Percentiles rank a stretch among this genome's conserved stretches.
These are phyloP conservation scores for Drosophila pectinifera DNA, from an alignment of 1,140 invertebrate genomes.

Conservation along the genomic window DNA sequence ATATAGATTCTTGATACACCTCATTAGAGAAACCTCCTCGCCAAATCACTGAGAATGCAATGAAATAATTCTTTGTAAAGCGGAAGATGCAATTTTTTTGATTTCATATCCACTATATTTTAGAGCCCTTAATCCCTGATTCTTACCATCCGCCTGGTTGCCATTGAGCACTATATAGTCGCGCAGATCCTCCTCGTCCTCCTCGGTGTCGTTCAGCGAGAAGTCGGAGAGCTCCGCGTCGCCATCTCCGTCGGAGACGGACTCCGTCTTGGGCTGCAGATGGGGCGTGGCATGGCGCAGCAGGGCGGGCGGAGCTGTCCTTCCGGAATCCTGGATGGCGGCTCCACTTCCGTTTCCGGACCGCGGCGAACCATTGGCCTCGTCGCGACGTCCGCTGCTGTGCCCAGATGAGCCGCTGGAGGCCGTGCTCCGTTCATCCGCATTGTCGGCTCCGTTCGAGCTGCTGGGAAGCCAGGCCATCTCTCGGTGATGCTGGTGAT, in stretches of 20 bases:
- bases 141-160: slow-evolving; percentile 68
- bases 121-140: no score
- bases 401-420: slow-evolving; percentile 52
- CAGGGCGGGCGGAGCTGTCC: slow-evolving; percentile 57
- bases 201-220: slow-evolving; percentile 82
- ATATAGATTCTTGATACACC: no score
- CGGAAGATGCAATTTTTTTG: not conserved
- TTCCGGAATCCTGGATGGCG: not conserved
- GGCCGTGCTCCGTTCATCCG: slow-evolving; percentile 63
- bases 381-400: slow-evolving; percentile 21
- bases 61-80: no score
- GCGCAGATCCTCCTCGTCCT: slow-evolving; percentile 80
- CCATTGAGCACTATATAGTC: slow-evolving; percentile 76
- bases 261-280: slow-evolving; percentile 75
- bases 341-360: slow-evolving; percentile 14
- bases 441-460: slow-evolving; percentile 63
- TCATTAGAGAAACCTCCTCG: no score
- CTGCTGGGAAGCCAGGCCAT: slow-evolving; percentile 77
- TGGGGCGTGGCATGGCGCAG: slow-evolving; percentile 69
- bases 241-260: slow-evolving; percentile 72
- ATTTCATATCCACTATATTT: no score
- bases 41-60: no score
- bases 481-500: not conserved
- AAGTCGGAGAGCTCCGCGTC: slow-evolving; percentile 78
- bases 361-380: slow-evolving; percentile 28